Evolutionary conservation across 2,888 invertebrate species (phyloP), one percentile per base, ranked within the genome.

Genomic region (Griposia aprilina): DNA sequence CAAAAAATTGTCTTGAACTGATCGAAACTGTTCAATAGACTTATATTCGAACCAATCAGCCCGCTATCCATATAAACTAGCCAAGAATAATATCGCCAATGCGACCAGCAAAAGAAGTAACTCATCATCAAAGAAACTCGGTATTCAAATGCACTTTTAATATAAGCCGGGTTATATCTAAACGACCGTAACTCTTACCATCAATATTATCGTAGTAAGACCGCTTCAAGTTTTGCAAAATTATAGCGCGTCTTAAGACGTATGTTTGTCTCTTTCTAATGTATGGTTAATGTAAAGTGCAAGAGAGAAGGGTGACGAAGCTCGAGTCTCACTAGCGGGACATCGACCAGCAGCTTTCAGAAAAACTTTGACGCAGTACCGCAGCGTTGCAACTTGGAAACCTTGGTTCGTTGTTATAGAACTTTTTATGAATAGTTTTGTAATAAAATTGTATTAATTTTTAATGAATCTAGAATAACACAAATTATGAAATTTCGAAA

Each of bases 281-380:
- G 90, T 94, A 92, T 70, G 90, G 83, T 75, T 76, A 81, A 82
- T 76, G 83, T 55, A 76, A 75, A 79, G 92, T 90, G 85, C 84
- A 93, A 95, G 82, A 91, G 92, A 87, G 95, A 95, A 81, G 85
- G 90, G 80, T 86, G 85, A 92, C 83, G 90, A 91, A 93, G 94
- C 94, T 95, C 91, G 92, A 95, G 94, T 90, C 93, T 94, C 91
- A 91, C 94, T 96, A 96, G 96, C 96, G 96, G 96, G 96, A 96
- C 96, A 96, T 96, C 96, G 96, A 96, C 96, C 96, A 96, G 95
- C 96, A 96, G 95, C 96, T 96, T 96, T 96, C 95, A 96, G 96
- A 96, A 96, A 95, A 96, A 96, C 95, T 93, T 93, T 83, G 88
- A 81, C 86, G 91, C 76, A 91, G 89, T 87, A 80, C 81, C 88